These are phyloP conservation scores for Callaeas wilsoni DNA, from an alignment of 2,113 vertebrate genomes.

Conservation along the genomic window DNA sequence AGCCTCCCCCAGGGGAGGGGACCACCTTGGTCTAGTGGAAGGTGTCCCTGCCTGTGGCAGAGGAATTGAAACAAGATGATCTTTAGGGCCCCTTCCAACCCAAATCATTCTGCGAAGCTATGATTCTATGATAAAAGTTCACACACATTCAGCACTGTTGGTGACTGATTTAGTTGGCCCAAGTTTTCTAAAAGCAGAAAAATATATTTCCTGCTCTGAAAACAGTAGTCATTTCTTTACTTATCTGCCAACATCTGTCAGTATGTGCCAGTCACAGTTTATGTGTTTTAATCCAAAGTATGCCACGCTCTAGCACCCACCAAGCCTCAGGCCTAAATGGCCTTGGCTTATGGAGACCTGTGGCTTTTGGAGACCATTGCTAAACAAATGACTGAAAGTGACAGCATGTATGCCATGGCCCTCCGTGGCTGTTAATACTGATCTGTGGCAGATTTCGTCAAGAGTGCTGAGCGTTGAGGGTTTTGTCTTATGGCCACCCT, in stretches of 20 bases:
- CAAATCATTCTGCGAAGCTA: background rate
- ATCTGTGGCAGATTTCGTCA: background rate
- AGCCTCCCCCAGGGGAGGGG: background rate
- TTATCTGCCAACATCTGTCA: background rate
- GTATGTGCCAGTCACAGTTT: background rate
- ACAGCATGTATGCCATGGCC: background rate
- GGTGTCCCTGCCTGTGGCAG: rapidly evolving
- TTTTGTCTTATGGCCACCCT: background rate
- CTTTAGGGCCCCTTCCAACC: background rate
- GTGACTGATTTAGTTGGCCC: background rate
- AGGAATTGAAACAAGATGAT: background rate
- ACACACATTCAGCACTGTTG: background rate
- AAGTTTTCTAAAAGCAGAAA: background rate
- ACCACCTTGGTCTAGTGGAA: background rate
- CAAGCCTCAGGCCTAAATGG: background rate
- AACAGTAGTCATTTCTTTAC: background rate
- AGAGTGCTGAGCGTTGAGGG: background rate
- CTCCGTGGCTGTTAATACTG: background rate
- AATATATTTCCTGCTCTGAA: background rate
- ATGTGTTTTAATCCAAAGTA: background rate
- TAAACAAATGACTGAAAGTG: background rate
- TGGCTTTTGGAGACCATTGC: background rate
- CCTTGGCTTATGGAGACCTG: background rate
- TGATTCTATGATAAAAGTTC: background rate
- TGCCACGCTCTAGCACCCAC: background rate